These are phyloP conservation scores for Oxytorus armatus DNA, from an alignment of 2,888 invertebrate genomes.

Conservation along the genomic window DNA sequence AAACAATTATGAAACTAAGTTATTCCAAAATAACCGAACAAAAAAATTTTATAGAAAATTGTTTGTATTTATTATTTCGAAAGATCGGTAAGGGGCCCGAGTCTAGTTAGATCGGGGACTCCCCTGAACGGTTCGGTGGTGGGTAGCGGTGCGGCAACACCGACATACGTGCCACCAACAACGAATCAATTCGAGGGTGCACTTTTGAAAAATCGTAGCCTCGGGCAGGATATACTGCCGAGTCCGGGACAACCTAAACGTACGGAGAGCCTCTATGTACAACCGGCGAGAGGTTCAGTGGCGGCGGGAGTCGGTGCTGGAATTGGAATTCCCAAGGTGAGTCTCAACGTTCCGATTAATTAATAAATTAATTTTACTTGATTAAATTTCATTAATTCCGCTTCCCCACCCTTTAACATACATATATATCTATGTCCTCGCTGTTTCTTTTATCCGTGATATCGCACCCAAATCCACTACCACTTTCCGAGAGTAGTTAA, in stretches of 20 bases:
- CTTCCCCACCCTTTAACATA: background rate
- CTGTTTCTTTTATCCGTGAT: background rate
- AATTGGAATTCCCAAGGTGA: conserved; percentile 77
- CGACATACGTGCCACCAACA: conserved; percentile 85
- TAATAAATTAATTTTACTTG: background rate
- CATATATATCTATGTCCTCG: background rate
- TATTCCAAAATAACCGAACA: too few species aligned
- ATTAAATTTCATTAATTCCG: background rate
- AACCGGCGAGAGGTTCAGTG: conserved; percentile 85
- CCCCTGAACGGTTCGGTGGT: conserved; percentile 82
- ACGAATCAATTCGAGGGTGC: conserved; percentile 92
- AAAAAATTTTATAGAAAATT: conserved; percentile 1
- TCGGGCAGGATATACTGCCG: conserved; percentile 95
- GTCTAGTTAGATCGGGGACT: conserved; percentile 82
- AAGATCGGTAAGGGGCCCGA: conserved; percentile 86
- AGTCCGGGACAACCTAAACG: conserved; percentile 95
- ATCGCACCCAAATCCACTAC: too few species aligned
- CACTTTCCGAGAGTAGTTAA: too few species aligned
- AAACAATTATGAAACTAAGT: too few species aligned
- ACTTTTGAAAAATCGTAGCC: conserved; percentile 90
- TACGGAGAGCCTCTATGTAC: conserved; percentile 94
- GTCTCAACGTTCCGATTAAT: conserved; percentile 64
- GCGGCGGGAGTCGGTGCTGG: conserved; percentile 78
- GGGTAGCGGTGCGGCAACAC: conserved; percentile 86
- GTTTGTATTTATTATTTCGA: too few species aligned